Evolutionary conservation across 2,113 vertebrate species (phyloP), one percentile per base, ranked within the genome.

Genomic region (Triplophysa tibetana): DNA sequence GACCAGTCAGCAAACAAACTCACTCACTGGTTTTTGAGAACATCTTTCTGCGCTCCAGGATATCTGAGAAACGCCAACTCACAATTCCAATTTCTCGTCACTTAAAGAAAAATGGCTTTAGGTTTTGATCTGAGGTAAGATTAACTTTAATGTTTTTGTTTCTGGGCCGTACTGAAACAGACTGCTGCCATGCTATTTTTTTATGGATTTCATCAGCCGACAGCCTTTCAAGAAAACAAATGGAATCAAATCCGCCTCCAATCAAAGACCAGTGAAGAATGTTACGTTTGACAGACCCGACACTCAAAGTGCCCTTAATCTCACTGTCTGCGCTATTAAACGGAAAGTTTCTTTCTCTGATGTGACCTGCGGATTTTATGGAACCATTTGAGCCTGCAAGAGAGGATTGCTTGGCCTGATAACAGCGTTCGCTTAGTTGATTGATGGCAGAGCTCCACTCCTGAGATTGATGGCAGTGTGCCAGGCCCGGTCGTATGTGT

Each of bases 401-500:
- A 72, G 74, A n/a, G 43, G 81, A 83, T 63, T 60, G 60, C 75
- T 81, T 70, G 69, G 63, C 80, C 72, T 78, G 69, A 87, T 80
- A 81, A 65, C 66, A 78, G 26, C 58, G 24, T n/a, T 14, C 60
- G 21, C 24, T 79, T 78, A 85, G 79, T 88, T 82, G 88, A 90
- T 88, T 81, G 75, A 82, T 82, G 74, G 72, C 38, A 43, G 56
- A 48, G 78, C 81, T 86, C 85, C 85, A 78, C 75, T 77, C 56
- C 64, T 79, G 67, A 87, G 86, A 91, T 84, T 87, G 86, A 89
- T 87, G 83, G 79, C 60, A 83, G 66, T 76, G 80, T 70, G 72
- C 77, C 61, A 79, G 68, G 84, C 83, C 61, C 73, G 13, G 75
- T 86, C 86, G 82, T 87, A 83, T 88, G 84, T 85, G 63, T 82